These are phyloP conservation scores for Heliconius congener DNA, from an alignment of 1,140 invertebrate genomes.

Conservation along the genomic window DNA sequence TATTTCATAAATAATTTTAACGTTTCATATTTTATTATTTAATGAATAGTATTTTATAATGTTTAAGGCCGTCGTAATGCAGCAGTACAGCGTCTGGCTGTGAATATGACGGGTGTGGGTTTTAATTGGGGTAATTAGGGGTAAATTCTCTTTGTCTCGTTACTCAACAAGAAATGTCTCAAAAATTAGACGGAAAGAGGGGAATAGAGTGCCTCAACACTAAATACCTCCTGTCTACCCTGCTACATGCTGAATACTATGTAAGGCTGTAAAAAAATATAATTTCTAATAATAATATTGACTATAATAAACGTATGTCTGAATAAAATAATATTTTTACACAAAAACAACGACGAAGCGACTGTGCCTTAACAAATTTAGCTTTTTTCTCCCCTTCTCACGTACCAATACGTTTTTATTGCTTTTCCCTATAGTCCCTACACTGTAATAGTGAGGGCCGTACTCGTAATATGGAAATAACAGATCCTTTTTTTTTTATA, in stretches of 20 bases:
- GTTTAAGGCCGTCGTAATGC: no score
- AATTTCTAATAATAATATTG: neutral
- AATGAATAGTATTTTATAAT: no score
- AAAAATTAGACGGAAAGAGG: no score
- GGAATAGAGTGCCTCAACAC: no score
- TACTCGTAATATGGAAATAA: conserved; percentile 25
- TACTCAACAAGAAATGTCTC: neutral
- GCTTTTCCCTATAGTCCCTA: conserved; percentile 33
- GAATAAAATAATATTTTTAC: conserved; percentile 36
- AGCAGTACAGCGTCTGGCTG: no score
- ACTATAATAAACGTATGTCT: neutral
- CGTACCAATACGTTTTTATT: conserved; percentile 31
- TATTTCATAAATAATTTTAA: neutral
- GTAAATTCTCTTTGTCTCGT: no score
- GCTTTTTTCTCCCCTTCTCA: conserved; percentile 38
- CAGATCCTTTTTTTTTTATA: neutral
- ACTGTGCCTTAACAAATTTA: conserved; percentile 38
- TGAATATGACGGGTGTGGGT: no score
- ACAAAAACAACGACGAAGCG: conserved; percentile 33
- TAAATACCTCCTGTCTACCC: no score
- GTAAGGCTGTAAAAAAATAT: neutral
- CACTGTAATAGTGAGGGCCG: neutral
- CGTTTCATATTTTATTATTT: neutral
- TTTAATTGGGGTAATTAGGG: no score
- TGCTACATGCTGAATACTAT: no score